Conservation (phyloP, 2,888 invertebrate genomes). For the Automeris io region DNA sequence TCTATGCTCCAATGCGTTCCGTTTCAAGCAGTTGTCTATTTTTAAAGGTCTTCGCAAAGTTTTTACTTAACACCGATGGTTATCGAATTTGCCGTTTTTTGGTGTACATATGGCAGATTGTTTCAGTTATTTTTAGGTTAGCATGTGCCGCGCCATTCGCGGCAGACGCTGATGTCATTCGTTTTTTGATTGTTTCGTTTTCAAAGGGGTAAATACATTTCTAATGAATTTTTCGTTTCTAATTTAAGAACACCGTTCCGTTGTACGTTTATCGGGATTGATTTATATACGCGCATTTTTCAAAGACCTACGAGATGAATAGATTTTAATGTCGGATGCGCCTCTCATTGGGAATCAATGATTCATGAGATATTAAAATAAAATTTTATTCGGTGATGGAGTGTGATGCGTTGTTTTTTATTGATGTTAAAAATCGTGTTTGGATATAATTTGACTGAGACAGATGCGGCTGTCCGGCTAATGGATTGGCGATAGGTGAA, state of each 20-base stretch:
- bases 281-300: conserved; percentile 6
- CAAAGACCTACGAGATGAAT: conserved; percentile 13
- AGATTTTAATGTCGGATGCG: conserved; percentile 8
- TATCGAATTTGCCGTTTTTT: conserved; percentile 45
- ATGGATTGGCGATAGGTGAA: conserved; percentile 54
- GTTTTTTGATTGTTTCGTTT: conserved; percentile 49
- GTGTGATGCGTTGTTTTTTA: conserved; percentile 25
- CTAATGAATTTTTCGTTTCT: conserved; percentile 18
- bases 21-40: conserved; percentile 38
- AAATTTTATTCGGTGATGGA: conserved; percentile 17
- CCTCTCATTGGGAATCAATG: conserved; percentile 25
- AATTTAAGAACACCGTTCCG: conserved; percentile 32
- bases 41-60: conserved; percentile 31
- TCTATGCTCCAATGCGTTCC: conserved; percentile 39
- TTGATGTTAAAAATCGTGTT: conserved; percentile 50
- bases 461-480: conserved; percentile 53
- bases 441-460: conserved; percentile 58
- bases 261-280: conserved; percentile 17
- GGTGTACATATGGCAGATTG: conserved; percentile 62
- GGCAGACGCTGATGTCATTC: conserved; percentile 71
- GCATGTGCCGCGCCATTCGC: conserved; percentile 66
- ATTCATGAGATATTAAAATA: conserved; percentile 29
- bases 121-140: conserved; percentile 62
- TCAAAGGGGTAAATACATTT: conserved; percentile 54
- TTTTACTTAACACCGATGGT: conserved; percentile 25